Conservation (phyloP, 2,888 invertebrate genomes). For the Diplolepis rosae region DNA sequence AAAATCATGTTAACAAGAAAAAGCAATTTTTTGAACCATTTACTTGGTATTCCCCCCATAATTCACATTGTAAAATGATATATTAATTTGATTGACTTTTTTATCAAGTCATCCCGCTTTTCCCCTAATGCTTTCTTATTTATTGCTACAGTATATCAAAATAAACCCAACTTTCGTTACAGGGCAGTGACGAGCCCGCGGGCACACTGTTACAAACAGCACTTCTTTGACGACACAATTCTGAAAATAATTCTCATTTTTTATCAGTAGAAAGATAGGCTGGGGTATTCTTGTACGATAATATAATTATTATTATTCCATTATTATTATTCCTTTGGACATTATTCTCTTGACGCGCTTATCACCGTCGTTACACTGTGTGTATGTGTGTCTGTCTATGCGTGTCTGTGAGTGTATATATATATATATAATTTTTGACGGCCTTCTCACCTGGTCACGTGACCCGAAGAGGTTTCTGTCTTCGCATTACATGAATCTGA, state of each 20-base stretch:
- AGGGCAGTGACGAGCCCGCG: slow-evolving; percentile 42
- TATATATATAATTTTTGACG: slow-evolving; percentile 15
- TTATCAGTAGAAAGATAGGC: slow-evolving; percentile 69
- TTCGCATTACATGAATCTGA: background rate
- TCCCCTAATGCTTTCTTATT: background rate
- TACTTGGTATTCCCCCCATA: no score
- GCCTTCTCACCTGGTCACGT: background rate
- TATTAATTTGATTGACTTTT: background rate
- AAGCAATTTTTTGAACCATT: no score
- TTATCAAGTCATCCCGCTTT: background rate
- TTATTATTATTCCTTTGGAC: slow-evolving; percentile 43
- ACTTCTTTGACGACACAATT: slow-evolving; percentile 65
- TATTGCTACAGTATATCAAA: background rate
- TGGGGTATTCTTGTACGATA: slow-evolving; percentile 59
- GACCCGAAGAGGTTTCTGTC: background rate
- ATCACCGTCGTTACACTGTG: background rate
- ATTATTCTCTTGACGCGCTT: background rate
- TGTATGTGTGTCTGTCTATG: slow-evolving; percentile 45
- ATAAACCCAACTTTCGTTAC: slow-evolving; percentile 17
- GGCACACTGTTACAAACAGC: slow-evolving; percentile 53
- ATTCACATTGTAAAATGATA: background rate
- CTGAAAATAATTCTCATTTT: slow-evolving; percentile 65
- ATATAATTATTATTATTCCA: slow-evolving; percentile 54
- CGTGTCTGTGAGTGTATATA: slow-evolving; percentile 44
- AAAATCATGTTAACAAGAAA: no score